A percentile compares a stretch with the other conserved stretches of the same genome.
These are phyloP conservation scores for Diarsia dahlii DNA, from an alignment of 2,888 invertebrate species.

Conservation along the genomic window DNA sequence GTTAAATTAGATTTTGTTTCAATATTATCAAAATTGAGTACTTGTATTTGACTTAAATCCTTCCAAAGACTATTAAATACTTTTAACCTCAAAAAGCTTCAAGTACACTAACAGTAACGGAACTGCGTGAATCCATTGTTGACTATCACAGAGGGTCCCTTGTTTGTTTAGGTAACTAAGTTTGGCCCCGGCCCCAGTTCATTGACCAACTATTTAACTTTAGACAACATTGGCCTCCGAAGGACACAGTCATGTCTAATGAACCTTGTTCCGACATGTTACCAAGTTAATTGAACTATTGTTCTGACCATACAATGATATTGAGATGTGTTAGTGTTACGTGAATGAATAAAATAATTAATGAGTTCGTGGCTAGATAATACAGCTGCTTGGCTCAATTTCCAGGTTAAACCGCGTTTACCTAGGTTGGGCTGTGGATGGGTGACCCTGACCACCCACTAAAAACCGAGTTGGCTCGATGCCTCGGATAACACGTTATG, in stretches of 20 bases:
- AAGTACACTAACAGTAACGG: constrained; percentile 68
- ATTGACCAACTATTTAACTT: constrained; percentile 85
- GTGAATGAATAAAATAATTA: background rate
- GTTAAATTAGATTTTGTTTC: too few relatives aligned
- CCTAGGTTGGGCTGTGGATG: too few relatives aligned
- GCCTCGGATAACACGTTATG: too few relatives aligned
- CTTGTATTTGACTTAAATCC: too few relatives aligned
- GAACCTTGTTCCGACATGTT: constrained; percentile 73
- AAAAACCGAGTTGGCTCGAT: too few relatives aligned
- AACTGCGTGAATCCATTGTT: constrained; percentile 76
- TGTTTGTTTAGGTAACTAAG: constrained; percentile 89
- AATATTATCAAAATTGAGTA: too few relatives aligned
- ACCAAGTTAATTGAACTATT: constrained; percentile 56
- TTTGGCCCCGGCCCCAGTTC: constrained; percentile 82
- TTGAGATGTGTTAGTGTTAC: background rate
- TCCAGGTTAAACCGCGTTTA: too few relatives aligned
- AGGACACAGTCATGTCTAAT: constrained; percentile 76
- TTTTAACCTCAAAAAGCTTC: constrained; percentile 28
- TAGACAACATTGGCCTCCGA: constrained; percentile 79
- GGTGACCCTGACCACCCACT: too few relatives aligned
- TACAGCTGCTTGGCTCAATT: too few relatives aligned
- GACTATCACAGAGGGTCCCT: constrained; percentile 77
- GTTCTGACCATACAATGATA: background rate
- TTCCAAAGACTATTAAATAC: too few relatives aligned
- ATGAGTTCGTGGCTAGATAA: too few relatives aligned